Conservation (phyloP, 2,797 vertebrate genomes). For the Galagoides demidoff region DNA sequence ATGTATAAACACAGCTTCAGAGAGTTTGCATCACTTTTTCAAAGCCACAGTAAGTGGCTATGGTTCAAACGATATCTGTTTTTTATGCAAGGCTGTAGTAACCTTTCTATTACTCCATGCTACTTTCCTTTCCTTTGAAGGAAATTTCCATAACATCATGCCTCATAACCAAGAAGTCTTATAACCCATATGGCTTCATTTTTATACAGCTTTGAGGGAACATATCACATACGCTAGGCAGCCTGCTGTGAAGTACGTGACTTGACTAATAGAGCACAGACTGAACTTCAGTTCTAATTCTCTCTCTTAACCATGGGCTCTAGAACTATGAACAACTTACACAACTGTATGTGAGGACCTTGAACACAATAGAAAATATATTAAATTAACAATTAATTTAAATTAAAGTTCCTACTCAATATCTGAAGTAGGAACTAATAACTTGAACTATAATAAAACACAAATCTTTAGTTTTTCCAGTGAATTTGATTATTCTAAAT, state of each 20-base stretch:
- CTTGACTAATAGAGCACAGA: background rate
- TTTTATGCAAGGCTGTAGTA: background rate
- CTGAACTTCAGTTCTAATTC: background rate
- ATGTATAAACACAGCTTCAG: background rate
- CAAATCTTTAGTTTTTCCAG: conserved; percentile 35
- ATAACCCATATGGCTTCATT: background rate
- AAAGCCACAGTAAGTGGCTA: background rate
- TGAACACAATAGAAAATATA: background rate
- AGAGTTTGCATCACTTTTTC: background rate
- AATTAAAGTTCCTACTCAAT: conserved; percentile 33
- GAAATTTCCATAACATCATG: background rate
- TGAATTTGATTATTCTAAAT: conserved; percentile 31
- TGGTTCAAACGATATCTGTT: background rate
- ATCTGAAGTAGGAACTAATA: conserved; percentile 46
- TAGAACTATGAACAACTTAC: background rate
- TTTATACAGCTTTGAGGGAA: conserved; percentile 9
- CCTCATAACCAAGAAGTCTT: background rate
- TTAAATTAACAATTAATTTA: background rate
- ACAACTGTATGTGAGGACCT: background rate
- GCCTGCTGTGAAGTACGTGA: background rate
- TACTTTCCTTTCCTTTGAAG: conserved; percentile 39
- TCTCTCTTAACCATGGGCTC: background rate
- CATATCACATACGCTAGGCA: background rate
- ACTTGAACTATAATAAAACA: background rate
- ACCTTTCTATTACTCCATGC: background rate